Evolutionary conservation across 1,140 invertebrate species (phyloP).

Genomic region (Drosophila lowei): DNA sequence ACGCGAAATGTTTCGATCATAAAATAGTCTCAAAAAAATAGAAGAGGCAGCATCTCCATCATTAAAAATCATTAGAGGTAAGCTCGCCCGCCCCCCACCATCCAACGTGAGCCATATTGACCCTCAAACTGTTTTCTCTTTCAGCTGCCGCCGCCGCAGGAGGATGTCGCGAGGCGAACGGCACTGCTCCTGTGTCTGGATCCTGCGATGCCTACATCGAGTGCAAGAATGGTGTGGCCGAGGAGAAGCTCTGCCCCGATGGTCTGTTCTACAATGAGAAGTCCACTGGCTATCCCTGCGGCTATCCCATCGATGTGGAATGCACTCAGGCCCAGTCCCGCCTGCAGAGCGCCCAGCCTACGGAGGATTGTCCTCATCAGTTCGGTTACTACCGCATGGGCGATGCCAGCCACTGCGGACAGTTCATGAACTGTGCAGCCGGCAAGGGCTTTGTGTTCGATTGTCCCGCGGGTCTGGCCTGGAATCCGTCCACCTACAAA

Average conservation of each 20-base stretch:
- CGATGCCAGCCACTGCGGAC: conserved; percentile 89
- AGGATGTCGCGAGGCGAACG: conserved; percentile 70
- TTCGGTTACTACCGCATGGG: conserved; percentile 92
- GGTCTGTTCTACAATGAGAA: conserved; percentile 92
- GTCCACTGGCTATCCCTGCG: conserved; percentile 89
- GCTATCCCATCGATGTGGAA: conserved; percentile 92
- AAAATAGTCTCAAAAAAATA: conserved; percentile 10
- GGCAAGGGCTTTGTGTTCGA: conserved; percentile 85
- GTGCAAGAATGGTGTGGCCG: conserved; percentile 88
- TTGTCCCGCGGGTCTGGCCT: conserved; percentile 92
- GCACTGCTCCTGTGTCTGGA: conserved; percentile 86
- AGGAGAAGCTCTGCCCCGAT: conserved; percentile 92
- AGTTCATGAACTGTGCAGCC: conserved; percentile 93
- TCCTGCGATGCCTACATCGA: conserved; percentile 90
- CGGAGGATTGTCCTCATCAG: conserved; percentile 92
- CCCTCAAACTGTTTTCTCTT: conserved; percentile 40
- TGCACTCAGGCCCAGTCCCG: conserved; percentile 87
- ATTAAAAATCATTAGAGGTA: conserved; percentile 76
- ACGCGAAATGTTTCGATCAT: conserved; percentile 15
- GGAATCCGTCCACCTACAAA: conserved; percentile 88
- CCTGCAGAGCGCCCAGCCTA: conserved; percentile 85
- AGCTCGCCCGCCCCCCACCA: conserved; percentile 38
- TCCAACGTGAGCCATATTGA: conserved; percentile 42
- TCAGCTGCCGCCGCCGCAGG: conserved; percentile 57
- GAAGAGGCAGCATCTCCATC: conserved; percentile 59